These are phyloP conservation scores for Melanaphis sacchari DNA, from an alignment of 1,140 invertebrate species.

Conservation along the genomic window DNA sequence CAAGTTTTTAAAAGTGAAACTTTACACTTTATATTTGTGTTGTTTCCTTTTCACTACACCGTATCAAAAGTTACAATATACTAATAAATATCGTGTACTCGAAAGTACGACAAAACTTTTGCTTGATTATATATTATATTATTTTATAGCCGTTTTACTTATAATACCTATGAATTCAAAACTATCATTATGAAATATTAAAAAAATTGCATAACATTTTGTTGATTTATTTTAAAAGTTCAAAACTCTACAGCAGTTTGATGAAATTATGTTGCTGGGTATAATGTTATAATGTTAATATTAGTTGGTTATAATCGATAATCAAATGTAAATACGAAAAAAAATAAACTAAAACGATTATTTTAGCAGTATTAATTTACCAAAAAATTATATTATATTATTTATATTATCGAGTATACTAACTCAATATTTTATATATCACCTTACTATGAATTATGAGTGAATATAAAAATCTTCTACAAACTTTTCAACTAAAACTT, in stretches of 20 bases:
- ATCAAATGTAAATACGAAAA: not conserved
- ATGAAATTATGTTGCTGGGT: not conserved
- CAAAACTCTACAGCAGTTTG: not conserved
- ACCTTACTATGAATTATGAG: too few relatives aligned
- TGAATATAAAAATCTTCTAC: too few relatives aligned
- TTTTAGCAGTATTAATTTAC: not conserved
- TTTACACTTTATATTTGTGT: slow-evolving; percentile 6
- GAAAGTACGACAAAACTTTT: not conserved
- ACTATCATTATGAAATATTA: slow-evolving; percentile 10
- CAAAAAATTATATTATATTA: not conserved
- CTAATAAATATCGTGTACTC: not conserved
- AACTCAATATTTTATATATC: too few relatives aligned
- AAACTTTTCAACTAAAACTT: too few relatives aligned
- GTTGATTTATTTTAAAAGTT: not conserved
- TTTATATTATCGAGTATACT: not conserved
- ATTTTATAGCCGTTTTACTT: not conserved
- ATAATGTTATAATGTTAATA: not conserved
- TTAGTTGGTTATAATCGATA: not conserved
- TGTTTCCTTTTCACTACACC: not conserved
- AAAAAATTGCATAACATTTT: not conserved
- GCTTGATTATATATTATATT: not conserved
- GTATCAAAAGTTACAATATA: slow-evolving; percentile 6
- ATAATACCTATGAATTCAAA: slow-evolving; percentile 4
- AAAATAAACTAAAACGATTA: not conserved
- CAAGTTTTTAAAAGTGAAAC: not conserved